Evolutionary conservation across 2,797 vertebrate species (phyloP).

Genomic region (Miichthys miiuy): DNA sequence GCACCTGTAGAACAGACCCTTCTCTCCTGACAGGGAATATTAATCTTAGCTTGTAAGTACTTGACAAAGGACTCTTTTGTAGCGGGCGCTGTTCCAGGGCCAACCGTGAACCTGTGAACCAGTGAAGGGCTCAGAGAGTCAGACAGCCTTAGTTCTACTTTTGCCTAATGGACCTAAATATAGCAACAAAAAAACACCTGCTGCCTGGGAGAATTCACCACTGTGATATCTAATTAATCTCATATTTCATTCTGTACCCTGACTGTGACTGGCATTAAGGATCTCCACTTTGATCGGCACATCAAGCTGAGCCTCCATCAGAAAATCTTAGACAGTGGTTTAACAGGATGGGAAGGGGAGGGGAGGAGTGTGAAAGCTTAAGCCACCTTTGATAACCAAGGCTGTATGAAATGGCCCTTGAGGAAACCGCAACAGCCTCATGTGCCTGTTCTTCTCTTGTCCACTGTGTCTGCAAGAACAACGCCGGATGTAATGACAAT

Average conservation of each 20-base stretch:
- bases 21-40: slow-evolving; percentile 79
- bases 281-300: slow-evolving; percentile 79
- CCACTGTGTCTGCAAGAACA: slow-evolving; percentile 50
- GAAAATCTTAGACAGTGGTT: slow-evolving; percentile 62
- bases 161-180: slow-evolving; percentile 83
- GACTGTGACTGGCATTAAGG: slow-evolving; percentile 79
- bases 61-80: slow-evolving; percentile 78
- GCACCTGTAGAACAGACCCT: slow-evolving; percentile 82
- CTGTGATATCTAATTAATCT: slow-evolving; percentile 86
- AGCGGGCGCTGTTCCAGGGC: slow-evolving; percentile 67
- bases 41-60: slow-evolving; percentile 80
- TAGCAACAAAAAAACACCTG: slow-evolving; percentile 83
- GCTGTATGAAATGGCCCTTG: slow-evolving; percentile 63
- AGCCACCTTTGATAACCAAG: slow-evolving; percentile 66
- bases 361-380: slow-evolving; percentile 50
- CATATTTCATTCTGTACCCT: slow-evolving; percentile 78
- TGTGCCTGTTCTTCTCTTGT: slow-evolving; percentile 66
- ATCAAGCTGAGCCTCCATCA: slow-evolving; percentile 69
- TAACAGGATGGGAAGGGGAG: slow-evolving; percentile 44
- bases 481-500: slow-evolving; percentile 48
- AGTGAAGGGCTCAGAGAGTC: slow-evolving; percentile 73
- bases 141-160: slow-evolving; percentile 77
- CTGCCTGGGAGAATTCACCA: slow-evolving; percentile 77
- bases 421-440: slow-evolving; percentile 71
- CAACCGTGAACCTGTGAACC: slow-evolving; percentile 77